Base-by-base conservation (phyloP, 2,797 vertebrate genomes). In the Myotis myotis region DNA sequence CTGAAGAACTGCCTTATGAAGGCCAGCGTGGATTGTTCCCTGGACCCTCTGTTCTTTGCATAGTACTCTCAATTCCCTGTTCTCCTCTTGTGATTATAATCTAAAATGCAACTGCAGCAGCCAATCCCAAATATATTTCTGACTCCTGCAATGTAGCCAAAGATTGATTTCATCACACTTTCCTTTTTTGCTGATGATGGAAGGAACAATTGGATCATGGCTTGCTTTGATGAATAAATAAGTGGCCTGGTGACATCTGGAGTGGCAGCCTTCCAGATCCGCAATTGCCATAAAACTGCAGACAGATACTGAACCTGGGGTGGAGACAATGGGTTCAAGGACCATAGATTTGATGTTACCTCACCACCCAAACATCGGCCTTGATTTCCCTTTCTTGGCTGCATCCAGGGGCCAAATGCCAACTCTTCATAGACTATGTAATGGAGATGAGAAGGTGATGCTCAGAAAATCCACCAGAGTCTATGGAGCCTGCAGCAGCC, bases 121-220 rank as follows among this genome's bases (percentile, higher is more conserved):
- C 55, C 79, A 83, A 57, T 53, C 64, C 20, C 64, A 85, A 68
- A 82, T 74, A 80, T 51, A 64, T 75, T 36, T 36, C 33, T 91
- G 76, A 91, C 68, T 84, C 33, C 38, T 89, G 60, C 33, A 71
- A 33, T 28, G n/a, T 20, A 91, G 57, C 92, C 91, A 91, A 83
- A 95, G 66, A 71, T 71, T 87, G 87, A 96, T 91, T 96, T 96
- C 94, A 94, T 60, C 94, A 76, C 76, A 41, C 20, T 74, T 89
- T 47, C 23, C 90, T 47, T 91, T 92, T 68, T 62, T n/a, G 25
- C 53, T 89, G 66, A 62, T 89, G 79, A 86, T n/a, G 70, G 79
- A 71, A 79, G 75, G 41, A 93, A 83, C 36, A 91, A 86, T 33
- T 55, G 33, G 82, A 74, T 83, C 76, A 25, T 72, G n/a, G 44